A percentile compares a stretch with the other conserved stretches of the same genome.
phyloP scores from a whole-genome alignment of 2,113 vertebrate genomes.

The Myanophis thanlyinensis region DNA sequence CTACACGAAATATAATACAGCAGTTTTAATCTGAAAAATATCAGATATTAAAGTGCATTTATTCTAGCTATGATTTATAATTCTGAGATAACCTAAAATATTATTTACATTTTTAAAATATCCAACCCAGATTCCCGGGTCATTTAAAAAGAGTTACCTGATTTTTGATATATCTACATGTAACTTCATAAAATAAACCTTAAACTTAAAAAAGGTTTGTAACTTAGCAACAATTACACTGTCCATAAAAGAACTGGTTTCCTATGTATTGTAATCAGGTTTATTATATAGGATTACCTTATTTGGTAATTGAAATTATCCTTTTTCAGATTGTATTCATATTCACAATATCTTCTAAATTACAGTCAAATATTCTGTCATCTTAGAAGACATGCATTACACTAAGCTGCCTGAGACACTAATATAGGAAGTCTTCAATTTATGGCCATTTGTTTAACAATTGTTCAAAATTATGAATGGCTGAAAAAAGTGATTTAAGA shows the following conservation, averaged over 20 bases:
- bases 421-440: background rate
- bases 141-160: background rate
- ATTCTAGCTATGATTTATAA: background rate
- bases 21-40: background rate
- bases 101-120: background rate
- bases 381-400: background rate
- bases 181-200: background rate
- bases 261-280: background rate
- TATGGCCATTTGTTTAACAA: background rate
- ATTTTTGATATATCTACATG: background rate
- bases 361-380: background rate
- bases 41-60: background rate
- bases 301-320: background rate
- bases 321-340: background rate
- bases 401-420: background rate
- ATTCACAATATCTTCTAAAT: background rate
- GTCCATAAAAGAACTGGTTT: background rate
- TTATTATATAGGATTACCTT: background rate
- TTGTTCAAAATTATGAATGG: background rate
- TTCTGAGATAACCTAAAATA: background rate
- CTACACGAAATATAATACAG: background rate
- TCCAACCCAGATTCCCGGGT: background rate
- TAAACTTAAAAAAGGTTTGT: background rate
- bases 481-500: background rate
- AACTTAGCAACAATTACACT: background rate